Conservation (phyloP, 1,140 invertebrate genomes). For the Brachionus sp. region DNA sequence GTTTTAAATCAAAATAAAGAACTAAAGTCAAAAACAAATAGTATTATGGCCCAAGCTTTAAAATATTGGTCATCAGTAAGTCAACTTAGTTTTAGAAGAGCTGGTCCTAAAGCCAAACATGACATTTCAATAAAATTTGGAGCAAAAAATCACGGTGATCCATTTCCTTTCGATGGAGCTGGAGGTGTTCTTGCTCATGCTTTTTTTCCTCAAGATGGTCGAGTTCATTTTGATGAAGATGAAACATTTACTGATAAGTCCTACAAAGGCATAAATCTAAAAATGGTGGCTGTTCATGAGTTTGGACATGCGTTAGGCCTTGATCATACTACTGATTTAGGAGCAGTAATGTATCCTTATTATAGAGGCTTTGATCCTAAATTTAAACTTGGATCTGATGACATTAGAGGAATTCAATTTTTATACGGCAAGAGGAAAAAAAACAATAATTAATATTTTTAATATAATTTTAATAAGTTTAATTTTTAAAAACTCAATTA, state of each 20-base stretch:
- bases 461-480: too few relatives aligned
- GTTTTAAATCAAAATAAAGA: not conserved
- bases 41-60: not conserved
- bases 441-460: too few relatives aligned
- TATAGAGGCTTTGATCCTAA: slow-evolving; percentile 50
- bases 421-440: slow-evolving; percentile 51
- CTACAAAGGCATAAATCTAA: not conserved
- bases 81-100: not conserved
- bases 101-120: not conserved
- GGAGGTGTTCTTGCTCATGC: slow-evolving; percentile 58
- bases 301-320: slow-evolving; percentile 61
- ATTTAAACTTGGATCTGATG: slow-evolving; percentile 50
- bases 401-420: slow-evolving; percentile 52
- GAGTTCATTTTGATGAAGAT: slow-evolving; percentile 56
- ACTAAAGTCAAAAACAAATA: not conserved
- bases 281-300: slow-evolving; percentile 58
- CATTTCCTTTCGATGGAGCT: slow-evolving; percentile 50
- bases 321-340: slow-evolving; percentile 56
- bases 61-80: not conserved
- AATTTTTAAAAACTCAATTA: too few relatives aligned
- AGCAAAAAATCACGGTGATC: not conserved
- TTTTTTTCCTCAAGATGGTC: slow-evolving; percentile 53
- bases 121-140: slow-evolving; percentile 12
- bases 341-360: slow-evolving; percentile 60
- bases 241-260: slow-evolving; percentile 50